Conservation (phyloP, 2,113 vertebrate species). For the Fregetta grallaria region DNA sequence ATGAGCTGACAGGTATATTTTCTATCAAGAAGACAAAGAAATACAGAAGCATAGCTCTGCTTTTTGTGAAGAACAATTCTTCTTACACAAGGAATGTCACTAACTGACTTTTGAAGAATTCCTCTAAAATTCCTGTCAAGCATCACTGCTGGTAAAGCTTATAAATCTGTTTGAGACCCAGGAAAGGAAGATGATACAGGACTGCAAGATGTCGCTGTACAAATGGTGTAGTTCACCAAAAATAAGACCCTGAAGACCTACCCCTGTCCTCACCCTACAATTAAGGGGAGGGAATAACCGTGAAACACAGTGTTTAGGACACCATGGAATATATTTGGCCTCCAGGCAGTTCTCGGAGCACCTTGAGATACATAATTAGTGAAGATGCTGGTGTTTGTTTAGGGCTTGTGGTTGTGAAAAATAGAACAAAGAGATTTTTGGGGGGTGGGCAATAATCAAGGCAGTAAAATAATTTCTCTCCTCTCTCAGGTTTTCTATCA, state of each 20-base stretch:
- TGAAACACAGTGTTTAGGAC: not conserved
- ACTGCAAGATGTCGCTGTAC: not conserved
- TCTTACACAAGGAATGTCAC: not conserved
- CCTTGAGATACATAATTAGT: conserved; percentile 40
- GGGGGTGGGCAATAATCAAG: not conserved
- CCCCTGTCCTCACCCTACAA: conserved; percentile 8
- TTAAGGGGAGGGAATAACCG: conserved; percentile 11
- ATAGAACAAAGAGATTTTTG: not conserved
- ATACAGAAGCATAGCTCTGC: not conserved
- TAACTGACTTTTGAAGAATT: not conserved
- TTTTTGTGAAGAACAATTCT: not conserved
- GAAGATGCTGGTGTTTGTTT: conserved; percentile 2
- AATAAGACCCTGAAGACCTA: conserved; percentile 37
- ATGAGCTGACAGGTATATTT: not conserved
- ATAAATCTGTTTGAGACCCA: not conserved
- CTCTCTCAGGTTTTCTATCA: not conserved
- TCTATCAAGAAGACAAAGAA: not conserved
- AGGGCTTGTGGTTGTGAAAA: conserved; percentile 14
- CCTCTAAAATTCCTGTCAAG: not conserved
- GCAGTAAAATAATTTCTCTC: not conserved
- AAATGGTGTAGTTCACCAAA: not conserved
- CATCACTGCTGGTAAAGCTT: not conserved
- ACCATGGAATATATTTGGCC: conserved; percentile 8
- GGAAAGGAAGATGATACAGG: not conserved
- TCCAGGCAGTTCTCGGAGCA: conserved; percentile 18